Percentiles rank a stretch among this genome's conserved stretches.
Conservation (phyloP, 2,797 vertebrate species). For the Amblyopsis hoosieri region DNA sequence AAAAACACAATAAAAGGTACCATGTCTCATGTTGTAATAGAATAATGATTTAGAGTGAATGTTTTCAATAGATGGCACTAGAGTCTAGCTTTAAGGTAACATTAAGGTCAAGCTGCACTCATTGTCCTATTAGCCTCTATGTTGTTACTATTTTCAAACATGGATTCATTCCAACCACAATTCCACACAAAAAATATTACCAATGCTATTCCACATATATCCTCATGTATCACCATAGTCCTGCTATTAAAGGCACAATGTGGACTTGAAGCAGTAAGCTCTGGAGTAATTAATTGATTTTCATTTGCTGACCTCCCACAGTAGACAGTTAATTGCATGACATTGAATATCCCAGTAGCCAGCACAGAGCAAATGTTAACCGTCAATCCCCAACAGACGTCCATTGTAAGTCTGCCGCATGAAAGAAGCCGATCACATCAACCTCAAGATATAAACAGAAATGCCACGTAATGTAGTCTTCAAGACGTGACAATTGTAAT, state of each 20-base stretch:
- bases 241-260: conserved; percentile 17
- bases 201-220: conserved; percentile 2
- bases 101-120: conserved; percentile 74
- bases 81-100: conserved; percentile 88
- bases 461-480: conserved; percentile 27
- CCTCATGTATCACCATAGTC: conserved; percentile 1
- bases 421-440: conserved; percentile 40
- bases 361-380: conserved; percentile 2
- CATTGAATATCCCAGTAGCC: conserved; percentile 23
- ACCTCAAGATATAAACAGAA: conserved; percentile 41
- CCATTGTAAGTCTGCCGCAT: conserved; percentile 7
- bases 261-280: conserved; percentile 27
- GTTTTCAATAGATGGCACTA: conserved; percentile 96
- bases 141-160: conserved; percentile 14
- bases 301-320: conserved; percentile 34
- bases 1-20: conserved; percentile 15
- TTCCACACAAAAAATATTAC: neutral
- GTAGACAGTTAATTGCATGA: conserved; percentile 25
- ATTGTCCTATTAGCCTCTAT: conserved; percentile 43
- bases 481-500: conserved; percentile 3
- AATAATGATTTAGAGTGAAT: conserved; percentile 59
- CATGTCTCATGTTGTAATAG: conserved; percentile 30
- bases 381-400: conserved; percentile 18
- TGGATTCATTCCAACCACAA: conserved; percentile 25
- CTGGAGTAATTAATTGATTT: conserved; percentile 23